phyloP scores from a whole-genome alignment of 2,888 invertebrate species.

The Notodonta ziczac region DNA sequence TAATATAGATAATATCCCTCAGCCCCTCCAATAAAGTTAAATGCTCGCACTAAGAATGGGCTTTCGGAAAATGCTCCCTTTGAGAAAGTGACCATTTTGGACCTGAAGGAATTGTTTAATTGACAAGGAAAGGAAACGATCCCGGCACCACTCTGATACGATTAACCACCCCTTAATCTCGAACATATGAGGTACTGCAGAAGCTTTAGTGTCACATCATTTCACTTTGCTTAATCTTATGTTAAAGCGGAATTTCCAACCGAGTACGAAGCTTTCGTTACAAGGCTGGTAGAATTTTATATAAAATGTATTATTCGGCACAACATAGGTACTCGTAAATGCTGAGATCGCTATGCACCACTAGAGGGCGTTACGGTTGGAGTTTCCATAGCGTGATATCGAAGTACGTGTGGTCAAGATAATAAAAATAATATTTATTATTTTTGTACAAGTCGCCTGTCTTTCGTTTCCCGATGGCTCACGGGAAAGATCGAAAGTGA shows the following conservation, averaged over 20 bases:
- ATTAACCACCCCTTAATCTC: too few species aligned
- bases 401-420: constrained; percentile 36
- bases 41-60: too few species aligned
- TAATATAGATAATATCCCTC: too few species aligned
- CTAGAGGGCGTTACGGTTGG: background rate
- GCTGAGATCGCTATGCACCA: background rate
- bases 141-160: too few species aligned
- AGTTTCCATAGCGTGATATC: constrained; percentile 14
- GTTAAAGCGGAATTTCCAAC: background rate
- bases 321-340: background rate
- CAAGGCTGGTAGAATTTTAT: background rate
- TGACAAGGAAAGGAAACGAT: too few species aligned
- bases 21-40: too few species aligned
- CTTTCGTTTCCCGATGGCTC: constrained; percentile 59
- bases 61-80: too few species aligned
- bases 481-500: constrained; percentile 49
- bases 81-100: too few species aligned
- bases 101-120: too few species aligned
- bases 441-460: constrained; percentile 58
- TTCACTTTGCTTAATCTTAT: too few species aligned
- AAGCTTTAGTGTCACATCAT: too few species aligned
- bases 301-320: background rate
- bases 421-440: constrained; percentile 52
- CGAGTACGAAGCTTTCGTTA: background rate
- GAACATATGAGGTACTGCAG: too few species aligned